phyloP scores from a whole-genome alignment of 2,113 vertebrate species.

The Aphyosemion australe region DNA sequence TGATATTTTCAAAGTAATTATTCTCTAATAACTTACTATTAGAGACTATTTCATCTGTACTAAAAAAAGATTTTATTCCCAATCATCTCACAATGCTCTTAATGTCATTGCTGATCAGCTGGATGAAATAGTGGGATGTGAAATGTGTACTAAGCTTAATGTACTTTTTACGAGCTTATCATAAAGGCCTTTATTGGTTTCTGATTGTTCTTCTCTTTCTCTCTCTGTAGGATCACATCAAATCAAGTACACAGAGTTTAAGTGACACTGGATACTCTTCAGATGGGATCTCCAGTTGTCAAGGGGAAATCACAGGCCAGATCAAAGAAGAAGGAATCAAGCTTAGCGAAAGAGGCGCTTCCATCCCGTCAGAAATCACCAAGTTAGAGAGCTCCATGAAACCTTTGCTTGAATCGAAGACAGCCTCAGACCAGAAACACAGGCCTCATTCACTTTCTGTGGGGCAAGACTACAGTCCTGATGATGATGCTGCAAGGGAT shows the following conservation, averaged over 20 bases:
- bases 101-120: conserved; percentile 41
- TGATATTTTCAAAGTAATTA: conserved; percentile 25
- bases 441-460: conserved; percentile 93
- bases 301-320: conserved; percentile 92
- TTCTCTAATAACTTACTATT: conserved; percentile 44
- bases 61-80: conserved; percentile 30
- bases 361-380: conserved; percentile 90
- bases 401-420: conserved; percentile 86
- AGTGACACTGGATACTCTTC: conserved; percentile 98
- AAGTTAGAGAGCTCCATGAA: conserved; percentile 91
- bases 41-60: conserved; percentile 36
- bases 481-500: conserved; percentile 86
- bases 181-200: conserved; percentile 6
- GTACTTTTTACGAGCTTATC: conserved; percentile 25
- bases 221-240: conserved; percentile 85
- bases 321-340: conserved; percentile 92
- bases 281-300: conserved; percentile 93
- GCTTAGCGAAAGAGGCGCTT: conserved; percentile 86
- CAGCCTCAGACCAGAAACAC: conserved; percentile 68
- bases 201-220: conserved; percentile 46
- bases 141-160: conserved; percentile 45
- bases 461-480: conserved; percentile 87
- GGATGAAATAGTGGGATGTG: conserved; percentile 44
- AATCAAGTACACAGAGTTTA: conserved; percentile 93
- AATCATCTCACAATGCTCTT: conserved; percentile 40